Evolutionary conservation across 2,888 invertebrate genomes (phyloP).

Genomic region (Syrphus vitripennis): DNA sequence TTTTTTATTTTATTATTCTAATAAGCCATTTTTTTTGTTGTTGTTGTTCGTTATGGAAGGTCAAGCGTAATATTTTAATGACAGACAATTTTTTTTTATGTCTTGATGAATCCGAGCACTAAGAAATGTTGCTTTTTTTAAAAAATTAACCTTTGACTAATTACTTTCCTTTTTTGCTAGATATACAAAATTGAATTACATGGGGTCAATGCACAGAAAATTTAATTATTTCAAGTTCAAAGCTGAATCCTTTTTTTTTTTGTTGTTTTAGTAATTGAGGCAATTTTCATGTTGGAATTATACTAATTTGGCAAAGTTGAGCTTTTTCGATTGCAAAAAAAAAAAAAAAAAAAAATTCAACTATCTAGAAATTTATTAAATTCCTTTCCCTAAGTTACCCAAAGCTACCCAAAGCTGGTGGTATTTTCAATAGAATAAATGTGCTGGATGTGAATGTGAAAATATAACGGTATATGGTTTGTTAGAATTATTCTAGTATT

Average conservation of each 20-base stretch:
- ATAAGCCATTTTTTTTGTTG: background rate
- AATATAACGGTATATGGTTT: background rate
- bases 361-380: background rate
- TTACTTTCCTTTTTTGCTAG: background rate
- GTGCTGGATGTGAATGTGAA: background rate
- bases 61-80: constrained; percentile 28
- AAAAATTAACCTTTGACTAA: constrained; percentile 9
- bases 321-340: background rate
- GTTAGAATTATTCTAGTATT: background rate
- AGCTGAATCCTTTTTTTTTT: background rate
- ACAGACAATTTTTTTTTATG: background rate
- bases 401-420: too few species aligned
- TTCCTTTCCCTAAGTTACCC: too few species aligned
- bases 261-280: background rate
- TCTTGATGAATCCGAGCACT: background rate
- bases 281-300: too few species aligned
- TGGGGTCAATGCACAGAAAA: background rate
- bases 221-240: background rate
- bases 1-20: background rate
- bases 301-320: background rate
- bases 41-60: constrained; percentile 2
- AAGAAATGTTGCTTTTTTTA: background rate
- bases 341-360: too few species aligned
- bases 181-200: background rate
- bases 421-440: too few species aligned